Conservation (phyloP, 2,888 invertebrate species). For the Polia nebulosa region DNA sequence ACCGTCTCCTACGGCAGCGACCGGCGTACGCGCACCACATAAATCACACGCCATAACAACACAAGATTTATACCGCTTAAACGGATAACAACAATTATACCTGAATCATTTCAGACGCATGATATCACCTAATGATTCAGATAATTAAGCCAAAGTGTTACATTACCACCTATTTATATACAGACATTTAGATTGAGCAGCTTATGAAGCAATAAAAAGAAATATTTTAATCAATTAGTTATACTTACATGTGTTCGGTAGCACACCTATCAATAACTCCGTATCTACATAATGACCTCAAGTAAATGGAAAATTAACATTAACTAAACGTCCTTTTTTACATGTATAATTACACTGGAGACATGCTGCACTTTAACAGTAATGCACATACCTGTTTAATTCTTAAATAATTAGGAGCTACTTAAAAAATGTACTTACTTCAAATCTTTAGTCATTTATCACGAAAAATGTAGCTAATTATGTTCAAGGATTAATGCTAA, state of each 20-base stretch:
- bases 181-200: constrained; percentile 50
- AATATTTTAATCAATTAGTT: constrained; percentile 64
- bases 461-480: constrained; percentile 23
- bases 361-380: constrained; percentile 33
- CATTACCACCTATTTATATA: constrained; percentile 59
- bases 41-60: constrained; percentile 82
- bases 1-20: constrained; percentile 75
- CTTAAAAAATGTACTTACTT: constrained; percentile 4
- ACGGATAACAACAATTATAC: constrained; percentile 81
- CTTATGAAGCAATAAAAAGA: constrained; percentile 55
- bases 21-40: constrained; percentile 78
- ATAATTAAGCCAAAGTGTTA: constrained; percentile 59
- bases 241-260: constrained; percentile 52
- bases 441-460: constrained; percentile 34
- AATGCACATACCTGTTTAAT: constrained; percentile 35
- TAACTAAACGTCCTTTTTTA: constrained; percentile 42
- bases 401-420: constrained; percentile 32
- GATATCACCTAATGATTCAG: constrained; percentile 54
- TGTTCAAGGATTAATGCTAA: constrained; percentile 33
- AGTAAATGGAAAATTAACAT: constrained; percentile 63
- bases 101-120: constrained; percentile 69
- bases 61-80: constrained; percentile 81
- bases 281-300: constrained; percentile 47
- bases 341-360: constrained; percentile 24
- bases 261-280: constrained; percentile 39